These are phyloP conservation scores for Dendrolimus pini DNA, from an alignment of 2,888 invertebrate species.

Conservation along the genomic window DNA sequence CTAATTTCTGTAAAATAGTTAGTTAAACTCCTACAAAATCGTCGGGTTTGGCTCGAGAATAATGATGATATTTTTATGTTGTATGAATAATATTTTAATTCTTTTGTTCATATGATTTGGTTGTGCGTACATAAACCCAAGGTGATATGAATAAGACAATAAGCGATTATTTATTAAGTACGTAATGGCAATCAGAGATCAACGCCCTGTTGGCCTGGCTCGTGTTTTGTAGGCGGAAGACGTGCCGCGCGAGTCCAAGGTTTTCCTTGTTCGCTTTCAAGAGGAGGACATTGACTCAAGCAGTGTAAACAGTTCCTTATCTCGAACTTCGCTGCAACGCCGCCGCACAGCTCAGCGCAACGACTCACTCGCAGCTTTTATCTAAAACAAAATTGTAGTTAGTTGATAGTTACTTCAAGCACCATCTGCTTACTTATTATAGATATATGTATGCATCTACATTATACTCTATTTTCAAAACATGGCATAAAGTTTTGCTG, in stretches of 20 bases:
- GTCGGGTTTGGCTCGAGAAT: neutral
- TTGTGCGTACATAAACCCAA: slow-evolving; percentile 23
- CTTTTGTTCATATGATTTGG: slow-evolving; percentile 7
- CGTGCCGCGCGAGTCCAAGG: slow-evolving; percentile 55
- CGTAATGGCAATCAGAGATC: slow-evolving; percentile 36
- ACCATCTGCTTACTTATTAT: neutral
- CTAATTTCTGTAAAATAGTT: too few relatives aligned
- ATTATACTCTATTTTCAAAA: too few relatives aligned
- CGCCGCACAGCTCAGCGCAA: slow-evolving; percentile 19
- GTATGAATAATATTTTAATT: neutral
- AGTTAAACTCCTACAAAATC: neutral
- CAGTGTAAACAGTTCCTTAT: slow-evolving; percentile 76
- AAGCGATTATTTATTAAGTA: slow-evolving; percentile 26
- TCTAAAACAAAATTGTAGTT: slow-evolving; percentile 54
- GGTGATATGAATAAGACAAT: slow-evolving; percentile 21
- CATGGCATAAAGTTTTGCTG: too few relatives aligned
- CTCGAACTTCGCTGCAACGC: slow-evolving; percentile 55
- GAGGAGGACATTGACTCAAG: slow-evolving; percentile 75
- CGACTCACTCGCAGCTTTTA: slow-evolving; percentile 64
- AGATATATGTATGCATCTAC: too few relatives aligned
- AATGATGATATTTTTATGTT: neutral
- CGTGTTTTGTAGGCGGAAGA: slow-evolving; percentile 50
- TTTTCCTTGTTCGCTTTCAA: slow-evolving; percentile 61
- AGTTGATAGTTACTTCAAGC: slow-evolving; percentile 17
- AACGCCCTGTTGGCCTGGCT: slow-evolving; percentile 39